phyloP scores from a whole-genome alignment of 1,140 invertebrate genomes.

The Triops cancriformis region DNA sequence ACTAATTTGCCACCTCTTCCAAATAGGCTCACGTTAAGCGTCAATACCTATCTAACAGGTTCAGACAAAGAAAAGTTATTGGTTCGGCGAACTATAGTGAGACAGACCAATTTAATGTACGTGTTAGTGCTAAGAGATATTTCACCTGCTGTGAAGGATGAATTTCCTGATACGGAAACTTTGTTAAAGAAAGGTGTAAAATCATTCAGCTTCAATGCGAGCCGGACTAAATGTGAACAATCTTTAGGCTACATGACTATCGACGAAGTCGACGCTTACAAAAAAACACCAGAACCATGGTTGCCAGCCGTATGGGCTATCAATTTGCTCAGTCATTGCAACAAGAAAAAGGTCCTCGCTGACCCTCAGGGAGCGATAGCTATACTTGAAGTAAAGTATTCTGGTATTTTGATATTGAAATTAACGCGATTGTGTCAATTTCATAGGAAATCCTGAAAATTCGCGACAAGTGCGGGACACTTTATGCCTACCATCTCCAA shows the following conservation, averaged over 20 bases:
- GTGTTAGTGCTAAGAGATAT: slow-evolving; percentile 59
- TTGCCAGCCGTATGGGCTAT: slow-evolving; percentile 58
- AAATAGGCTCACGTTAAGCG: slow-evolving; percentile 53
- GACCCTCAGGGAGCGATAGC: too few species aligned
- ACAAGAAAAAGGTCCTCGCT: slow-evolving; percentile 45
- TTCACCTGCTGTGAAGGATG: slow-evolving; percentile 61
- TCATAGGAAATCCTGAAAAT: slow-evolving; percentile 61
- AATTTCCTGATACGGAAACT: slow-evolving; percentile 66
- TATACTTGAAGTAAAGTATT: too few species aligned
- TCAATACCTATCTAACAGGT: slow-evolving; percentile 53
- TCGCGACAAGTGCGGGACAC: slow-evolving; percentile 53
- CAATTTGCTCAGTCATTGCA: too few species aligned
- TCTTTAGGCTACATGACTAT: slow-evolving; percentile 53
- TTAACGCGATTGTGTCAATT: too few species aligned
- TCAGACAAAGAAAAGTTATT: slow-evolving; percentile 53
- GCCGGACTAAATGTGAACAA: too few species aligned
- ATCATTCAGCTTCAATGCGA: too few species aligned
- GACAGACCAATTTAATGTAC: slow-evolving; percentile 56
- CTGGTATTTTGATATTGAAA: too few species aligned
- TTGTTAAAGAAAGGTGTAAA: slow-evolving; percentile 61
- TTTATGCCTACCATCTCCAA: slow-evolving; percentile 88
- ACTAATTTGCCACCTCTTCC: neutral
- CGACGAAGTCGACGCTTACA: slow-evolving; percentile 51
- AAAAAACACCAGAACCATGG: slow-evolving; percentile 54
- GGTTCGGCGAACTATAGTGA: slow-evolving; percentile 52